Evolutionary conservation across 2,888 invertebrate genomes (phyloP), one percentile per base, ranked within the genome.

Genomic region (Tipula helvola): DNA sequence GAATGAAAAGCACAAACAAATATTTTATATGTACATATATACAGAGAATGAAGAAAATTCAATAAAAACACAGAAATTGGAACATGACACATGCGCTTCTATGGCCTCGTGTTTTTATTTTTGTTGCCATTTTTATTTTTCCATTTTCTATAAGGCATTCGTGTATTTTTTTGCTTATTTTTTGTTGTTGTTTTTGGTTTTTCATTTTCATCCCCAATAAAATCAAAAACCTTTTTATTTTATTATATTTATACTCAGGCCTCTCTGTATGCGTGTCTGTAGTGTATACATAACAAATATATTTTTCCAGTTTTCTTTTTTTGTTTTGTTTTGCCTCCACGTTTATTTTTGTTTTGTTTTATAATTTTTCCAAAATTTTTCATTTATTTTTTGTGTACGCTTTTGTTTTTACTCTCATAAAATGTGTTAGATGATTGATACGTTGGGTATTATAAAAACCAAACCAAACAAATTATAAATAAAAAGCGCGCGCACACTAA

Each of bases 101-200:
- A 71, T 71, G 28, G 71, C 10, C 18, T 71, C 71, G 71, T 71
- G 71, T 5, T 57, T 57, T 57, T 57, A 57, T 28, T 18, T 71
- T 71, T 71, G 71, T 71, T 71, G 71, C 71, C 71, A 71, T 71
- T 71, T 71, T 71, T 71, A 71, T 71, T 71, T 71, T 71, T 71
- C 71, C 71, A 28, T 71, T 71, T 71, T 71, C 28, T 28, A 12
- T 28, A 71, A 71, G 28, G 10, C 12, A 71, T 71, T 28, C 8
- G 57, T 18, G 16, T 57, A 7, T 71, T 71, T 71, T 71, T 13
- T 71, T 71, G 28, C 28, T 28, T 28, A 28, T 71, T 71, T 28
- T 71, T 71, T 71, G 18, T 71, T 71, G 7, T 71, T 10, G 18
- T 52, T 39, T 52, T 71, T 18, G 71, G 71, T 71, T 71, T 71